Base-by-base conservation (phyloP, 1,140 invertebrate genomes). In the Bactericera cockerelli region DNA sequence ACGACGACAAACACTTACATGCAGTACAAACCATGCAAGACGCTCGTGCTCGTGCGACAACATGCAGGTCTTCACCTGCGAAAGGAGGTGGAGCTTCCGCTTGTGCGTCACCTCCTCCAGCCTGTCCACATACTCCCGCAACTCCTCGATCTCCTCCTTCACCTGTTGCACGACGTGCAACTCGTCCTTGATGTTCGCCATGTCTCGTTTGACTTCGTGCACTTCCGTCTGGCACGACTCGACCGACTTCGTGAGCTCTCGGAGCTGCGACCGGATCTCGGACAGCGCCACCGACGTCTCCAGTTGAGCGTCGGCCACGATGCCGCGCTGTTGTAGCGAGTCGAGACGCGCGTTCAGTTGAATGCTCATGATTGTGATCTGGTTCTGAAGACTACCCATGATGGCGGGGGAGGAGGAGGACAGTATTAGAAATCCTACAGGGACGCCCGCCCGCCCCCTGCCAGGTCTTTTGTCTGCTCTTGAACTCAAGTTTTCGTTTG, bases 291-390 rank as follows among this genome's bases (percentile, higher is more conserved):
- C 86, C 70, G 86, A 88, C 61, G 87, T 90, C 77, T 90, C 88
- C 69, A 88, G 78, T 74, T 91, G 87, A 65, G 84, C 82, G 42
- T 61, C 62, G 21, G 26, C 56, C 8, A 57, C 56, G 65, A 84
- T 82, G 59, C 70, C 67, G 66, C 84, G 79, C 72, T 68, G 67
- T 69, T 89, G 87, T 74, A 92, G 81, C 76, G 91, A 87, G 76
- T 91, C 88, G 78, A 92, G 79, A 78, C 91, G 89, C 68, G 85
- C 82, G 72, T 83, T 86, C 76, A 92, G 81, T 80, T 90, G 91
- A 83, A 89, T 89, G 76, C 87, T 91, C 89, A 93, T 92, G 77
- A 90, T 85, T 80, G 85, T 88, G 81, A 91, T 86, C 84, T 91
- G 89, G 80, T 89, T 88, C 80, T 92, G 89, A 78, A 91, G 85